A percentile compares a stretch with the other conserved stretches of the same genome.
Evolutionary conservation across 1,140 invertebrate species (phyloP).

Genomic region (Drosophila lacteicornis): DNA sequence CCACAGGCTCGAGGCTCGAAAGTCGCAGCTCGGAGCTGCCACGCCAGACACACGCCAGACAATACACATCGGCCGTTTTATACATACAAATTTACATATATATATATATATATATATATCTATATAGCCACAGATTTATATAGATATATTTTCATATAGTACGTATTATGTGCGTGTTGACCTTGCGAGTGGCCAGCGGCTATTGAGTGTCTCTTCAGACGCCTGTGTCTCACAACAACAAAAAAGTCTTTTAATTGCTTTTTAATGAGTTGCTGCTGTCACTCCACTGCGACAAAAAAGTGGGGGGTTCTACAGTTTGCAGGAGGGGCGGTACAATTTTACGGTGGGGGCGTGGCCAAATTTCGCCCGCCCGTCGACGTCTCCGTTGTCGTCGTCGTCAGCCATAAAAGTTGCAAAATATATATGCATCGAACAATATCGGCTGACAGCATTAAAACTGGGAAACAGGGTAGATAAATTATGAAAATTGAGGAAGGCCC

Average conservation of each 20-base stretch:
- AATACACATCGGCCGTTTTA: constrained; percentile 29
- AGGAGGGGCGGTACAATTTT: not conserved
- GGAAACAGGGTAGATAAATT: constrained; percentile 54
- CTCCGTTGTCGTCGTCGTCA: not conserved
- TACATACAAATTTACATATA: constrained; percentile 19
- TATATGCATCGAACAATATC: constrained; percentile 57
- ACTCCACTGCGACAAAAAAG: constrained; percentile 12
- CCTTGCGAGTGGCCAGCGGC: constrained; percentile 66
- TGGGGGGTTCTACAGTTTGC: constrained; percentile 4
- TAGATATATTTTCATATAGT: constrained; percentile 21
- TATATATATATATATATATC: constrained; percentile 5
- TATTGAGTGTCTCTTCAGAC: constrained; percentile 36
- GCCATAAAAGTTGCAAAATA: constrained; percentile 25
- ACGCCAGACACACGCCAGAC: constrained; percentile 56
- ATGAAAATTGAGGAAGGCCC: constrained; percentile 11
- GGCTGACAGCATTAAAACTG: constrained; percentile 57
- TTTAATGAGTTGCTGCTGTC: constrained; percentile 62
- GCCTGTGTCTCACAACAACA: constrained; percentile 40
- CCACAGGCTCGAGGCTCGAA: constrained; percentile 34
- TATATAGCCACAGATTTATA: constrained; percentile 19
- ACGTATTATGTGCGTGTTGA: constrained; percentile 56
- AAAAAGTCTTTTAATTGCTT: constrained; percentile 69
- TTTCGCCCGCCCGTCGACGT: constrained; percentile 3
- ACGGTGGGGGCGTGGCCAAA: constrained; percentile 12
- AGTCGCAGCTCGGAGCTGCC: constrained; percentile 19